phyloP scores from a whole-genome alignment of 2,888 invertebrate genomes.

The Agelastica alni region DNA sequence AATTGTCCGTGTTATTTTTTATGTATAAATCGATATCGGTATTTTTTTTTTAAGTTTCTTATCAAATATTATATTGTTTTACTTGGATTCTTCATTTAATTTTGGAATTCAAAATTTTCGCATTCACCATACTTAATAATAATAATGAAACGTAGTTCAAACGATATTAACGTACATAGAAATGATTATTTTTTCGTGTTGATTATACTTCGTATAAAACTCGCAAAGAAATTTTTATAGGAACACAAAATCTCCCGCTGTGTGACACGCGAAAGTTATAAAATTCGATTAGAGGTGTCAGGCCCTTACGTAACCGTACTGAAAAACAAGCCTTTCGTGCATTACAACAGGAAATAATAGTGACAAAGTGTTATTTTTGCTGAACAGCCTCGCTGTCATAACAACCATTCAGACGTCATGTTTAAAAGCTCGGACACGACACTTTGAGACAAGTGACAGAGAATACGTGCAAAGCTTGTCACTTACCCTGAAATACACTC shows the following conservation, averaged over 20 bases:
- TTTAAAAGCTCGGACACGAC: slow-evolving; percentile 46
- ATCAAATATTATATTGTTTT: no score
- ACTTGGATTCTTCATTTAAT: no score
- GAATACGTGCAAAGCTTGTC: slow-evolving; percentile 50
- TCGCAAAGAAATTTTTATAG: no score
- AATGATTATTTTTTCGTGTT: no score
- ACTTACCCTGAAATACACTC: slow-evolving; percentile 48
- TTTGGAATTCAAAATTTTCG: no score
- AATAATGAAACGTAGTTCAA: no score
- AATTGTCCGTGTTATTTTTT: no score
- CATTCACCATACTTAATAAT: no score
- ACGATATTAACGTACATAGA: no score
- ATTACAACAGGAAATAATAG: slow-evolving; percentile 46
- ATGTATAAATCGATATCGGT: no score
- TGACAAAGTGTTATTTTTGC: slow-evolving; percentile 51
- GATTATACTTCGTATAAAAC: no score
- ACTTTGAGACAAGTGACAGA: slow-evolving; percentile 47
- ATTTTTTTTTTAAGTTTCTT: no score
- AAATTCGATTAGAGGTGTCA: slow-evolving; percentile 26
- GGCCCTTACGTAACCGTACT: slow-evolving; percentile 29
- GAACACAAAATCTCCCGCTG: slow-evolving; percentile 1
- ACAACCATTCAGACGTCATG: slow-evolving; percentile 52
- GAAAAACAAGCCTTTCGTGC: slow-evolving; percentile 25
- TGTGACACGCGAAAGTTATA: slow-evolving; percentile 9
- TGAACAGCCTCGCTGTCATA: slow-evolving; percentile 48